Base-by-base conservation (phyloP, 2,888 invertebrate species). In the Hypercompe scribonia region DNA sequence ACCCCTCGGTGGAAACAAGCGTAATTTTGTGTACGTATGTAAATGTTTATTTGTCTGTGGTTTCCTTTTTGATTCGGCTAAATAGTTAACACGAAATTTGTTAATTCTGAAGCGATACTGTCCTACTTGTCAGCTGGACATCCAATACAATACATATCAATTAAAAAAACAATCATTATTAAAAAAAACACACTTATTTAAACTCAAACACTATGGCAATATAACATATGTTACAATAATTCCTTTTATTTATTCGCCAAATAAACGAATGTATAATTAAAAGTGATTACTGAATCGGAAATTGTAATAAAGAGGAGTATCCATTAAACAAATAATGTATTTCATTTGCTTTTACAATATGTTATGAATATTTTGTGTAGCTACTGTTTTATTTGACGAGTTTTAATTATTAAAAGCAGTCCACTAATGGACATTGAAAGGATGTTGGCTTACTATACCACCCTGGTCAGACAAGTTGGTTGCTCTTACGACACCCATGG, bases 261-360 rank as follows among this genome's bases (percentile, higher is more conserved):
- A 72, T 78, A 78, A 67, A 63, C 77, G 70, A 84, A 81, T 79
- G 80, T 79, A 81, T 81, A 80, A 86, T 80, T 81, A 77, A 82
- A 80, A 75, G 78, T 76, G 33, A n/a, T 63, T 75, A 79, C 50
- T 66, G 74, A 73, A 71, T 69, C 77, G 78, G 83, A 81, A 78
- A 80, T 78, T 72, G 73, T 75, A 77, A 71, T 81, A 71, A 75
- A 76, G 70, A 74, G 67, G 63, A 50, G 66, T 73, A 50, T 76
- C 36, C 66, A 42, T n/a, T 64, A 39, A 21, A 18, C 54, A 65
- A 66, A 61, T 72, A 74, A 70, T 68, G 54, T 24, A 3, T 67
- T 70, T 39, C 70, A 70, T 73, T 8, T 33, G 24, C 0, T 31
- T 42, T 50, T 61, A 66, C 36, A 31, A 65, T 36, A 65, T 28